phyloP scores from a whole-genome alignment of 2,113 vertebrate genomes.

The Centropristis striata region DNA sequence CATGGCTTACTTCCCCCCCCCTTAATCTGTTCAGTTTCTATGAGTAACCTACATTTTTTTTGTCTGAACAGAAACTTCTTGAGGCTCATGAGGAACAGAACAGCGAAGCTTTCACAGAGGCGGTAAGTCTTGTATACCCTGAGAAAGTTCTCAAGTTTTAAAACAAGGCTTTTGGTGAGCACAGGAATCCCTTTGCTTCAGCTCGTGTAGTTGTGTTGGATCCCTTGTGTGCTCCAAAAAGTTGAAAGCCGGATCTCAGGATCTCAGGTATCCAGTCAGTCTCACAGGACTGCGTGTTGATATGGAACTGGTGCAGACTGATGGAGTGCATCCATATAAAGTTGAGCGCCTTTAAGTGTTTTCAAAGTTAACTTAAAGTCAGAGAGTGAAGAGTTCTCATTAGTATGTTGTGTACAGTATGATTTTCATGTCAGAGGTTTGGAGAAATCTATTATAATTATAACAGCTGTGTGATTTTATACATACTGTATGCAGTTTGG shows the following conservation, averaged over 20 bases:
- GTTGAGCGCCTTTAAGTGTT: background rate
- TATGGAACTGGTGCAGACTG: slow-evolving; percentile 6
- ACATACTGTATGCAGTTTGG: too few species aligned
- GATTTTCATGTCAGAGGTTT: background rate
- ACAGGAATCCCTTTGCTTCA: background rate
- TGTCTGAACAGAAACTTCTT: slow-evolving; percentile 91
- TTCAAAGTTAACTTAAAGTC: slow-evolving; percentile 17
- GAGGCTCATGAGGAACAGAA: slow-evolving; percentile 99
- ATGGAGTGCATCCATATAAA: background rate
- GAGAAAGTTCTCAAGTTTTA: slow-evolving; percentile 17
- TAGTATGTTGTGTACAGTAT: background rate
- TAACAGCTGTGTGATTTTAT: background rate
- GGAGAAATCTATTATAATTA: background rate
- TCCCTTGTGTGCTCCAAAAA: slow-evolving; percentile 29
- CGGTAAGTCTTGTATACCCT: slow-evolving; percentile 85
- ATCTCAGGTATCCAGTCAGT: slow-evolving; percentile 19
- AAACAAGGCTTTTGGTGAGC: slow-evolving; percentile 3
- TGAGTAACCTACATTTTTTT: slow-evolving; percentile 44
- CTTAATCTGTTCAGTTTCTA: slow-evolving; percentile 15
- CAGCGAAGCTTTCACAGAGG: slow-evolving; percentile 95
- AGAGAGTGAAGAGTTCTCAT: background rate
- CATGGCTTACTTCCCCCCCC: background rate
- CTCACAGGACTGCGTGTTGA: slow-evolving; percentile 28
- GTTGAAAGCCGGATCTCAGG: slow-evolving; percentile 11
- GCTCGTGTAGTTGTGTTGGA: slow-evolving; percentile 23